Conservation (phyloP, 1,140 invertebrate genomes). For the Panagrolaimus sp. region DNA sequence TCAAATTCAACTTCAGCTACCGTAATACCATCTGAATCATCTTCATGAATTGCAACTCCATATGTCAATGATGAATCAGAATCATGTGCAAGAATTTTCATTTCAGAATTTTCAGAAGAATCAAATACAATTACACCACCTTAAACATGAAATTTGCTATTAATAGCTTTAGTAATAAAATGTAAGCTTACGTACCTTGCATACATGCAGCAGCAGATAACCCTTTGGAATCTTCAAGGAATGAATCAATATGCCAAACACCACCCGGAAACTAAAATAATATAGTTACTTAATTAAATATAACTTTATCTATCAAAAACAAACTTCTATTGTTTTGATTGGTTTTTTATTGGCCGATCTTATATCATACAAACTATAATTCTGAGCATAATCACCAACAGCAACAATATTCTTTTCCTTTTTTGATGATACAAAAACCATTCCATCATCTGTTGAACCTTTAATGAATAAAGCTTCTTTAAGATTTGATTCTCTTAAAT, state of each 20-base stretch:
- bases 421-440: background rate
- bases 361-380: background rate
- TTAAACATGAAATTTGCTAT: no score
- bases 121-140: background rate
- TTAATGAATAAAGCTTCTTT: background rate
- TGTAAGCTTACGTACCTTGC: no score
- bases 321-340: background rate
- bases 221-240: background rate
- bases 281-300: background rate
- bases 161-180: no score
- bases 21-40: background rate
- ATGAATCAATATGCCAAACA: background rate
- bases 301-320: background rate
- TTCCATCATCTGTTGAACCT: background rate
- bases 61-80: background rate
- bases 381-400: background rate
- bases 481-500: background rate
- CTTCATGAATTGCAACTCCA: conserved; percentile 14
- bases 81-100: background rate
- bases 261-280: background rate
- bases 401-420: background rate
- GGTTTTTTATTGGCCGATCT: background rate
- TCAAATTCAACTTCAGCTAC: conserved; percentile 11
- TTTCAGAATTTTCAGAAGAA: background rate
- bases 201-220: background rate